These are phyloP conservation scores for Scaptomyza parva DNA, from an alignment of 2,888 invertebrate species.

Conservation along the genomic window DNA sequence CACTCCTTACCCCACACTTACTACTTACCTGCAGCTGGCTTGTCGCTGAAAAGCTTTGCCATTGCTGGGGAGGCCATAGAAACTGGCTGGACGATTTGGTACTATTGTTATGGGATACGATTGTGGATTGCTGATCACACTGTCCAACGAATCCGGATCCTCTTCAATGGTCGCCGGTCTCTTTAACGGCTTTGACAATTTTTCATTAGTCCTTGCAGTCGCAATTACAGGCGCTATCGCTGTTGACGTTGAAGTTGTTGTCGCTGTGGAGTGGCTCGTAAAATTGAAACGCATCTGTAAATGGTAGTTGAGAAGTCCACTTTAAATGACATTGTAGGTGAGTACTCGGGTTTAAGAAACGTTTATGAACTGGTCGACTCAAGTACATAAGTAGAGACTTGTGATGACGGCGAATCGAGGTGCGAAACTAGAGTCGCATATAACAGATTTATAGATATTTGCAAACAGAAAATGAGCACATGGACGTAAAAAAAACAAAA, in stretches of 20 bases:
- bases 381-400: constrained; percentile 47
- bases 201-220: constrained; percentile 39
- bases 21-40: constrained; percentile 82
- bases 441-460: constrained; percentile 30
- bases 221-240: constrained; percentile 21
- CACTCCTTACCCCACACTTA: not conserved
- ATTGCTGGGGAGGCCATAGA: constrained; percentile 81
- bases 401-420: constrained; percentile 39
- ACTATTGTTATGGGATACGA: constrained; percentile 85
- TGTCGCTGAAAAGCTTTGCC: constrained; percentile 82
- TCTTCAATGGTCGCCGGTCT: constrained; percentile 82
- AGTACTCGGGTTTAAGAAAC: not conserved
- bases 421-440: constrained; percentile 47
- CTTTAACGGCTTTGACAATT: constrained; percentile 59
- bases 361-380: not conserved
- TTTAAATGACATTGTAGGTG: constrained; percentile 17
- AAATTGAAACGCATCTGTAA: constrained; percentile 74
- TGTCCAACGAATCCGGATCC: constrained; percentile 84
- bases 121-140: constrained; percentile 84
- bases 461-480: constrained; percentile 27
- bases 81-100: constrained; percentile 83
- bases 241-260: constrained; percentile 19
- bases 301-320: constrained; percentile 34
- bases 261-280: constrained; percentile 54
- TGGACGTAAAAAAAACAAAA: constrained; percentile 25